Conservation (phyloP, 2,797 vertebrate species). For the Pangasius larnaudii region DNA sequence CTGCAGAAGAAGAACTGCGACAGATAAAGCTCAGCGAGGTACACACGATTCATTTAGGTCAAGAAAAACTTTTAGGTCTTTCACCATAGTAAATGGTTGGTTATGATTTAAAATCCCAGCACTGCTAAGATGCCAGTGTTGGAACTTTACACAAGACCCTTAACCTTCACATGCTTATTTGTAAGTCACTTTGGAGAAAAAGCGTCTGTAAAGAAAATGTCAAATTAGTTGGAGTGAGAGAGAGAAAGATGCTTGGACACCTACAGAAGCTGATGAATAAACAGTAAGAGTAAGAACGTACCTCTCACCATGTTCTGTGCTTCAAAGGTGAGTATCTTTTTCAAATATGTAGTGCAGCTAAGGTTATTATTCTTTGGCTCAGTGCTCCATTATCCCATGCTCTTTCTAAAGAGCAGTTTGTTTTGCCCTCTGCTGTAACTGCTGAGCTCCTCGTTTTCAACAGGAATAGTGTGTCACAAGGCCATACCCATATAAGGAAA, state of each 20-base stretch:
- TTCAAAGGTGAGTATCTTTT: neutral
- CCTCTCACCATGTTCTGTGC: neutral
- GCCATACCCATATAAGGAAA: slow-evolving; percentile 71
- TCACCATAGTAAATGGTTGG: neutral
- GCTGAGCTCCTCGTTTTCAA: slow-evolving; percentile 26
- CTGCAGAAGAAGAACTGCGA: slow-evolving; percentile 93
- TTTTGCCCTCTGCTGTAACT: slow-evolving; percentile 42
- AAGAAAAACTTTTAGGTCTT: neutral
- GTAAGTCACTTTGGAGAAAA: neutral
- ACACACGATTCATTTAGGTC: neutral
- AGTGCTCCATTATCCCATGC: neutral
- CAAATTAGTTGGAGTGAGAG: neutral
- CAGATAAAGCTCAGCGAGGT: slow-evolving; percentile 78
- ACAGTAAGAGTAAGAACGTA: neutral
- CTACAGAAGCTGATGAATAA: neutral
- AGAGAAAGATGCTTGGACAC: neutral
- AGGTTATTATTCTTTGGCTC: neutral
- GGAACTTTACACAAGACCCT: neutral
- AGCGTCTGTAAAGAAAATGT: neutral
- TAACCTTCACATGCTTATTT: neutral
- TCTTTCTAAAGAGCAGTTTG: slow-evolving; percentile 2
- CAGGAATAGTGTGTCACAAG: slow-evolving; percentile 1
- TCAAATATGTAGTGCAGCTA: neutral
- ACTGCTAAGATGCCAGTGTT: neutral
- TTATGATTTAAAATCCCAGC: neutral